Evolutionary conservation across 2,888 invertebrate genomes (phyloP), one percentile per base, ranked within the genome.

Genomic region (Lasioglossum lativentre): DNA sequence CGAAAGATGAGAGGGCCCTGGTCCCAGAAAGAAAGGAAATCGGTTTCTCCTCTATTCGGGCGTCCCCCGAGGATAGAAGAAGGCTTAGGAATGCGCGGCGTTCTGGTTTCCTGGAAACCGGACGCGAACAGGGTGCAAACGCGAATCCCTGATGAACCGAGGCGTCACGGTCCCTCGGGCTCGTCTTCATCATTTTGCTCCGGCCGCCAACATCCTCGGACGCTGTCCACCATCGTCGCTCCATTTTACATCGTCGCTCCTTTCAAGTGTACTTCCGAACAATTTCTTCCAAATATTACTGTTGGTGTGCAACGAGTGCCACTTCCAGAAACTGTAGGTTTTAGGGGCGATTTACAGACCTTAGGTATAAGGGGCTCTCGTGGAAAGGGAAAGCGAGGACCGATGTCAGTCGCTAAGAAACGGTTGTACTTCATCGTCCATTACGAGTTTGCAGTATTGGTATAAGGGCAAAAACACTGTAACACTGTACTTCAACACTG

Each of bases 1-100:
- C 79, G 66, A 82, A 56, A 40, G 42, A 79, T 38, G 72, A 1
- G 38, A 1, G 47, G 75, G 27, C 19, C 42, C 38, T 2, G 38
- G 34, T 16, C 34, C 4, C 19, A 34, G 59, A 45, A 83, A 78
- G 82, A 83, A 82, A 70, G 81, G 82, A 86, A 83, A 68, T 79
- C 80, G 83, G 47, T 23, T 10, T 38, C 75, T 23, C 66, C 80
- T 76, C 83, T 86, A 88, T 89, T 85, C 85, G 82, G 52, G 59
- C 38, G 78, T 66, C 85, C 82, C 88, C 78, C 75, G 86, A 73
- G 85, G 88, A 85, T 84, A 79, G 87, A 89, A 85, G 89, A 89
- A 86, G 78, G 82, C 38, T 83, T 81, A 79, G 86, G 81, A 82
- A 89, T 89, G 86, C 83, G 27, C 75, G 73, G 45, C 70, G 83